Evolutionary conservation across 2,888 invertebrate species (phyloP).

Genomic region (Eupithecia dodoneata): DNA sequence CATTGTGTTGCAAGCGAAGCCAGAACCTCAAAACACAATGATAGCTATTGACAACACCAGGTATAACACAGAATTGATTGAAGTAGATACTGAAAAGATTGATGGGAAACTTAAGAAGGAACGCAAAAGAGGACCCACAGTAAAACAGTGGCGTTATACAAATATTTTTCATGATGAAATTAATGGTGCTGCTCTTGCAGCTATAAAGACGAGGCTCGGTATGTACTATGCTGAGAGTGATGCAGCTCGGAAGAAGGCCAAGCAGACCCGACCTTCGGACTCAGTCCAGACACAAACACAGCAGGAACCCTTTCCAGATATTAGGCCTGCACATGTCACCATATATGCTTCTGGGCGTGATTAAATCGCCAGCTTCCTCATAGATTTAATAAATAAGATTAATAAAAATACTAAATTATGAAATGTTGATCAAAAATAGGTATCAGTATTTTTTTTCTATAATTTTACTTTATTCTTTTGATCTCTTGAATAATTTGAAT

Average conservation of each 20-base stretch:
- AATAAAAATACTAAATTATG: slow-evolving; percentile 11
- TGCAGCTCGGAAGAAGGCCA: slow-evolving; percentile 77
- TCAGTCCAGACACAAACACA: slow-evolving; percentile 66
- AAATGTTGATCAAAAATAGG: background rate
- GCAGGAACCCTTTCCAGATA: slow-evolving; percentile 63
- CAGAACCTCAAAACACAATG: slow-evolving; percentile 66
- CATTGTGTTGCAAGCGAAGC: slow-evolving; percentile 75
- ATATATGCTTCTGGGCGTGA: slow-evolving; percentile 61
- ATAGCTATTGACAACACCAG: slow-evolving; percentile 64
- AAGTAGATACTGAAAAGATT: slow-evolving; percentile 55
- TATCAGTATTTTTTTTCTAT: slow-evolving; percentile 5
- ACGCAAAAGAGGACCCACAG: slow-evolving; percentile 74
- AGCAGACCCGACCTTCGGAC: slow-evolving; percentile 68
- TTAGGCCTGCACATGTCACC: slow-evolving; percentile 74
- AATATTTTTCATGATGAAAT: slow-evolving; percentile 84
- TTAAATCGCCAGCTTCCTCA: slow-evolving; percentile 24
- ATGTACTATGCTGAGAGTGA: slow-evolving; percentile 83
- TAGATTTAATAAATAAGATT: background rate
- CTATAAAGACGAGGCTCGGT: slow-evolving; percentile 80
- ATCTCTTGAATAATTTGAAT: slow-evolving; percentile 20
- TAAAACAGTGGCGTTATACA: slow-evolving; percentile 84
- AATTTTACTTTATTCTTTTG: slow-evolving; percentile 5
- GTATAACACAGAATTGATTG: slow-evolving; percentile 53
- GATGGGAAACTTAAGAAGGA: slow-evolving; percentile 73
- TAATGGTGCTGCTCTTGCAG: slow-evolving; percentile 79